These are phyloP conservation scores for Amorpha juglandis DNA, from an alignment of 2,888 invertebrate genomes.

Conservation along the genomic window DNA sequence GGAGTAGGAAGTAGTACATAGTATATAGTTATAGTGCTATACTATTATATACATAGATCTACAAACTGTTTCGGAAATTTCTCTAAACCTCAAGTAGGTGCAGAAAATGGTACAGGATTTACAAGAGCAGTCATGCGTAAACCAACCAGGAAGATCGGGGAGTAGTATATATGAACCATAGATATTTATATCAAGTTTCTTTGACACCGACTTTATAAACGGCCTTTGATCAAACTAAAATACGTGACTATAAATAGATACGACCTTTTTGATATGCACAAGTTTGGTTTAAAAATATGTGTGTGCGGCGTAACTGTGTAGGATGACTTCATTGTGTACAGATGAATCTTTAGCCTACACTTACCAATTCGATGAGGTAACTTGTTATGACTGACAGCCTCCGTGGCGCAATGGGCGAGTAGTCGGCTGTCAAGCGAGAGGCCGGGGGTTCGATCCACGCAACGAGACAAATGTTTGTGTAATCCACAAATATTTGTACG, in stretches of 20 bases:
- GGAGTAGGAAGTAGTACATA: too few relatives aligned
- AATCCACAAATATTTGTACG: too few relatives aligned
- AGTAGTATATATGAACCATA: constrained; percentile 1
- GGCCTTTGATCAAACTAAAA: constrained; percentile 24
- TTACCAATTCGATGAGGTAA: neutral
- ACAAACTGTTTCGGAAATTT: neutral
- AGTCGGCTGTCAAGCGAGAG: too few relatives aligned
- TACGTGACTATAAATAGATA: constrained; percentile 4
- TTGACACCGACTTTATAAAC: constrained; percentile 5
- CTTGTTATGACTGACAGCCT: too few relatives aligned
- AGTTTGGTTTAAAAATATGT: constrained; percentile 9
- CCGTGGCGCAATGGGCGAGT: too few relatives aligned
- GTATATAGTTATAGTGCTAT: too few relatives aligned
- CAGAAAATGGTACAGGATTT: neutral
- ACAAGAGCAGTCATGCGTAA: neutral
- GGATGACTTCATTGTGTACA: neutral
- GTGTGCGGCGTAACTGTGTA: neutral
- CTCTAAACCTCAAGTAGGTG: neutral
- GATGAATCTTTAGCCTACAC: neutral
- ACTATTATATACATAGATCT: too few relatives aligned
- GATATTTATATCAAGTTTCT: constrained; percentile 2
- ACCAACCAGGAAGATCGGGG: neutral
- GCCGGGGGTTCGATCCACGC: too few relatives aligned
- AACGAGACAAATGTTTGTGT: too few relatives aligned
- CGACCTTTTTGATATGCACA: constrained; percentile 15